Base-by-base conservation (phyloP, 2,888 invertebrate genomes). In the Celastrina argiolus region DNA sequence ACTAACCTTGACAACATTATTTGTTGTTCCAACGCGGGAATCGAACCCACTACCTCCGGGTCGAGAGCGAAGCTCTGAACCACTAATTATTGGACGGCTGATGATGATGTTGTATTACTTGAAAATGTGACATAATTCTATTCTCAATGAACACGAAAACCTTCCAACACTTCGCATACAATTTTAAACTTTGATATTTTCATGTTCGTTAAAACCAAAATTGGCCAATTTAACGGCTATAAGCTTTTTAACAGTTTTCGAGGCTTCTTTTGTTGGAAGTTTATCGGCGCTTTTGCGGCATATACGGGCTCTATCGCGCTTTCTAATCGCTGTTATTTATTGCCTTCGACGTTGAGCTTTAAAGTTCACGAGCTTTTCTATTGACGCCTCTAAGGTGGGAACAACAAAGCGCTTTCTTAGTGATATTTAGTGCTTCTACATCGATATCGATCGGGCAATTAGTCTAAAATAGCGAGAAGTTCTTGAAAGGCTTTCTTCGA, bases 321-420 rank as follows among this genome's bases (percentile, higher is more conserved):
- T 61, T 61, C 61, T 61, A 61, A 36, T 61, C 61, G 61, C 36
- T 61, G 59, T 61, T 61, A 61, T 61, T 61, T 61, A 61, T 61
- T 36, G 61, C 61, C 61, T 36, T 39, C 36, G 36, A 22, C 36
- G 61, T 61, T 14, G 61, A 61, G 61, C 36, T 61, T 61, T 18
- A 59, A 58, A 61, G 61, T 39, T 61, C 22, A 18, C 45, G n/a
- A 61, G 61, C 36, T 61, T 61, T 59, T 36, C 61, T 34, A 31
- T 18, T 59, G 61, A 61, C 36, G 36, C 7, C 6, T 39, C 12
- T 61, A 14, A 61, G 58, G 61, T 61, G 36, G 1, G 61, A 61
- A 59, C 34, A 36, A 39, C 61, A 61, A 61, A 61, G 36, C 51
- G 12, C 12, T 26, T 5, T 12, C 36, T 51, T 51, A 26, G 51